Base-by-base conservation (phyloP, 2,888 invertebrate species). In the Mythimna albipuncta region DNA sequence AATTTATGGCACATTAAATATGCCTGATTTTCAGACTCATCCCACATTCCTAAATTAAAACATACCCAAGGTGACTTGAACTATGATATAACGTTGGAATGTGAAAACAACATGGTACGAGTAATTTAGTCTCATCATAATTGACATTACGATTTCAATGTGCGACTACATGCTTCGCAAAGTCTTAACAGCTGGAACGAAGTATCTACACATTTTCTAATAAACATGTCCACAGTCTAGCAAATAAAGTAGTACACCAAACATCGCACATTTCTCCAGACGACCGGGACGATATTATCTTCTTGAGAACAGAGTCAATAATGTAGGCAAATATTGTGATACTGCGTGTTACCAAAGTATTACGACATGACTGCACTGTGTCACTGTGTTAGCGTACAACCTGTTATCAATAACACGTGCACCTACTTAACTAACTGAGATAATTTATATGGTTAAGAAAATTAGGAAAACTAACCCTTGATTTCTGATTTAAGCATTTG, bases 311-410 rank as follows among this genome's bases (percentile, higher is more conserved):
- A 79, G 68, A 87, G 88, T 86, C 83, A 90, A 91, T 89, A 90
- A 80, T 67, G 68, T 76, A 82, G 67, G 85, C 85, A 91, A 91
- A 91, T 89, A 89, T 87, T 85, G 79, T 81, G 75, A 76, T 82
- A 82, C 70, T 76, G 77, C 78, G 80, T 85, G 86, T 91, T 89
- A 90, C 89, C 70, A 89, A 90, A 91, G 82, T 88, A 88, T 93
- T 93, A 92, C 92, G 79, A 86, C 88, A 92, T 64, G 47, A 64
- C 75, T 87, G 86, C 88, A 91, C 87, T 93, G 88, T 91, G 93
- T 93, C 92, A 94, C 83, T 91, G 87, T 90, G 91, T 88, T 91
- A 82, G 64, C 83, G 88, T 85, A 88, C 89, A 89, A 85, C 85
- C 76, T 84, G 84, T 91, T 93, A 93, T 93, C 93, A 89, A 75